These are phyloP conservation scores for Budorcas taxicolor DNA, from an alignment of 2,113 vertebrate genomes.

Conservation along the genomic window DNA sequence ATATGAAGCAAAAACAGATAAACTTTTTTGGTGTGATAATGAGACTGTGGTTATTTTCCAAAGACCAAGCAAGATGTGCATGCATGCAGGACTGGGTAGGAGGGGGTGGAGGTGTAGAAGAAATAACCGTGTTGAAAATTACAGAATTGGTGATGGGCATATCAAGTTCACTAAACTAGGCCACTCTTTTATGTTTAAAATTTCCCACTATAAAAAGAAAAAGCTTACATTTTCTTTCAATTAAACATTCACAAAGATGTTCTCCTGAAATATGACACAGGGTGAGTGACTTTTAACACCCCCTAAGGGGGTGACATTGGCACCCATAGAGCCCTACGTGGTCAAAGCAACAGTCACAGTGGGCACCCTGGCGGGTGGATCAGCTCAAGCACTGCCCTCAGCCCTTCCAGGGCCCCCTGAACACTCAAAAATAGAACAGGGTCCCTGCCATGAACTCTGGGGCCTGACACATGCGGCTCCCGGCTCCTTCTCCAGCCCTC, in stretches of 20 bases:
- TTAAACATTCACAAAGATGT: background rate
- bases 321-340: background rate
- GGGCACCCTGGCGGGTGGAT: rapidly evolving
- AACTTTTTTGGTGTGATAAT: background rate
- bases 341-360: rapidly evolving
- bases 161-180: background rate
- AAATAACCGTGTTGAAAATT: background rate
- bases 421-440: background rate
- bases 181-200: background rate
- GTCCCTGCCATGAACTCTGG: background rate
- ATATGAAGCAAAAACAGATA: background rate
- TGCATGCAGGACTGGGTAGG: background rate
- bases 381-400: too few relatives aligned
- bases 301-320: background rate
- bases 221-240: background rate
- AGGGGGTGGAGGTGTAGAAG: background rate
- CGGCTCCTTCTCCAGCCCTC: background rate
- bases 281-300: background rate
- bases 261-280: background rate
- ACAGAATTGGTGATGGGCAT: background rate
- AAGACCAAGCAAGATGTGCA: background rate
- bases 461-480: background rate
- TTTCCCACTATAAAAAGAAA: background rate
- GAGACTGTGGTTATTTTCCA: background rate
- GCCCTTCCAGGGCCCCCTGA: rapidly evolving